Evolutionary conservation across 37 sponge, comb jelly and placozoan species (phyloP).

Genomic region (Mnemiopsis leidyi): DNA sequence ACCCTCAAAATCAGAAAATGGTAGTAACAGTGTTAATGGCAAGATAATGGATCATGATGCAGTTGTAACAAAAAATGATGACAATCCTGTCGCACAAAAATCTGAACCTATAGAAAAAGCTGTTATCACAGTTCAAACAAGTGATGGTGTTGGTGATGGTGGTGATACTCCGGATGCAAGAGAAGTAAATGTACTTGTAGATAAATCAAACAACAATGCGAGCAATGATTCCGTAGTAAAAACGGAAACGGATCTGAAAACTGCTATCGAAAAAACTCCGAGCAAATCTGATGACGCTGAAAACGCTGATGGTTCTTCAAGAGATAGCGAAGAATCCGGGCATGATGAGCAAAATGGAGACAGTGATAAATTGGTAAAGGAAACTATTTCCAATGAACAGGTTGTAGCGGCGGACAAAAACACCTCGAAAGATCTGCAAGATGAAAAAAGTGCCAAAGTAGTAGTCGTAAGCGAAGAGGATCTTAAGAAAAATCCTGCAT

Average conservation of each 20-base stretch:
- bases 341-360: not conserved
- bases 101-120: too few species aligned
- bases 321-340: not conserved
- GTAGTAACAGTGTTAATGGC: not conserved
- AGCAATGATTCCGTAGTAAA: not conserved
- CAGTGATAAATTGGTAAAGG: too few species aligned
- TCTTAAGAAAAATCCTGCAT: slow-evolving; percentile 21
- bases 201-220: not conserved
- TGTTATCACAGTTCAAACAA: not conserved
- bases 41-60: not conserved
- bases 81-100: not conserved
- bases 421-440: too few species aligned
- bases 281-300: not conserved
- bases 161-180: not conserved
- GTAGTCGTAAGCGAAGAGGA: slow-evolving; percentile 14
- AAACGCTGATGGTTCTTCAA: not conserved
- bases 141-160: not conserved
- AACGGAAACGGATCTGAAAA: not conserved
- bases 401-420: too few species aligned
- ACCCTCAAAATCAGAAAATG: too few species aligned
- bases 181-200: not conserved
- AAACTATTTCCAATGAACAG: too few species aligned
- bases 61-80: not conserved
- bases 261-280: not conserved
- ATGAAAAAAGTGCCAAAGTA: not conserved